Evolutionary conservation across 2,797 vertebrate species (phyloP).

Genomic region (Etheostoma perlongum): DNA sequence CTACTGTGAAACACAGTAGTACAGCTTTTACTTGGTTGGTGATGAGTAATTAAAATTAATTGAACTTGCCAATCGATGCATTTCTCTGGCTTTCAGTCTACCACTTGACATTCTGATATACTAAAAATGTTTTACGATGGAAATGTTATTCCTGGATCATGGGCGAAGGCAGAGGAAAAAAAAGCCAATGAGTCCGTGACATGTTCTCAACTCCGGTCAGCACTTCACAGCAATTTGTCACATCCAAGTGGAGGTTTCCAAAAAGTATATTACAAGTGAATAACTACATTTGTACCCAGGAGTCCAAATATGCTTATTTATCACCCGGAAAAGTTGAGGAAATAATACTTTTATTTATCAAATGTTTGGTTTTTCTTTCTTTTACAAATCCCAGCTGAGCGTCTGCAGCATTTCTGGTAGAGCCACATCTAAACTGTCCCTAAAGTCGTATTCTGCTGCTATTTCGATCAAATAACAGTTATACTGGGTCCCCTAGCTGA

Average conservation of each 20-base stretch:
- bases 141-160: neutral
- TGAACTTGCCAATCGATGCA: neutral
- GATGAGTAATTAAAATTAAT: conserved; percentile 1
- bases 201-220: neutral
- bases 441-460: conserved; percentile 24
- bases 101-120: neutral
- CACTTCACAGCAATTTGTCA: neutral
- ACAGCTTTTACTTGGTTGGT: conserved; percentile 11
- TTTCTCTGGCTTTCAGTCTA: neutral
- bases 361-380: conserved; percentile 4
- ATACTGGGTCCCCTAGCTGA: conserved; percentile 27
- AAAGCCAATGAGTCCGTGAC: neutral
- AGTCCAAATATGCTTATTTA: neutral
- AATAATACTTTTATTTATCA: neutral
- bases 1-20: conserved; percentile 2
- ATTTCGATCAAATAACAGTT: conserved; percentile 55
- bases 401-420: neutral
- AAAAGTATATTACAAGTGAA: neutral
- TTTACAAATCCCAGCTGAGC: conserved; percentile 1
- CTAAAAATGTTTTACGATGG: neutral
- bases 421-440: conserved; percentile 1
- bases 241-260: conserved; percentile 4
- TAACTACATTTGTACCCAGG: neutral
- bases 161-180: neutral
- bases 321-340: neutral